phyloP scores from a whole-genome alignment of 2,797 vertebrate species.

The Myotis daubentonii region DNA sequence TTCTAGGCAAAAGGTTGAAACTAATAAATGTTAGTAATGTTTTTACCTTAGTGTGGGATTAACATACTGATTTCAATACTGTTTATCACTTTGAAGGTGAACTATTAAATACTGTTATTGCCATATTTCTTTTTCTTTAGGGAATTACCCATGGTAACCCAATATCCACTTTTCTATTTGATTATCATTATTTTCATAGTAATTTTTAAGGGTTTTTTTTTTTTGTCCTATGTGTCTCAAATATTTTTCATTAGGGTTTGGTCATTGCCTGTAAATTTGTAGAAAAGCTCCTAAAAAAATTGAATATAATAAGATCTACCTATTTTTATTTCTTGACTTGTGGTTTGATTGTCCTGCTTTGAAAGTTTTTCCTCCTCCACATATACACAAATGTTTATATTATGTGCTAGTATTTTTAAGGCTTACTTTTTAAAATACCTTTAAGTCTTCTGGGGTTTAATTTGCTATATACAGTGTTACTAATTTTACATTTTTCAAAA shows the following conservation, averaged over 20 bases:
- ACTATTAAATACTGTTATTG: not conserved
- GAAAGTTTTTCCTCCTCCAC: not conserved
- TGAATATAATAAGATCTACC: not conserved
- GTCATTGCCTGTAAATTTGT: not conserved
- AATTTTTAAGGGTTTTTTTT: not conserved
- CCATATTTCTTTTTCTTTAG: not conserved
- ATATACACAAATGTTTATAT: not conserved
- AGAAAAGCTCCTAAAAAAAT: slow-evolving; percentile 20
- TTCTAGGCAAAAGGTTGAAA: not conserved
- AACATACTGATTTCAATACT: too few species aligned
- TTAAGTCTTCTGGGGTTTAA: not conserved
- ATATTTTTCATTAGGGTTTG: not conserved
- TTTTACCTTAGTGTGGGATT: too few species aligned
- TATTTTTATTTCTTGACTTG: not conserved
- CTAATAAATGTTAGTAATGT: not conserved
- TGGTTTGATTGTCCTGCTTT: not conserved
- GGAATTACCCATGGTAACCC: not conserved
- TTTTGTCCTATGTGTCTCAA: not conserved
- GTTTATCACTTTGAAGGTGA: not conserved
- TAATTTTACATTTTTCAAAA: slow-evolving; percentile 36
- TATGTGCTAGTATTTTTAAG: slow-evolving; percentile 13
- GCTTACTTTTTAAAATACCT: not conserved
- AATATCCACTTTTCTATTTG: not conserved
- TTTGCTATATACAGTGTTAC: not conserved
- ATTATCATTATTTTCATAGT: not conserved